Conservation (phyloP, 2,113 vertebrate genomes). For the Macaca nemestrina region DNA sequence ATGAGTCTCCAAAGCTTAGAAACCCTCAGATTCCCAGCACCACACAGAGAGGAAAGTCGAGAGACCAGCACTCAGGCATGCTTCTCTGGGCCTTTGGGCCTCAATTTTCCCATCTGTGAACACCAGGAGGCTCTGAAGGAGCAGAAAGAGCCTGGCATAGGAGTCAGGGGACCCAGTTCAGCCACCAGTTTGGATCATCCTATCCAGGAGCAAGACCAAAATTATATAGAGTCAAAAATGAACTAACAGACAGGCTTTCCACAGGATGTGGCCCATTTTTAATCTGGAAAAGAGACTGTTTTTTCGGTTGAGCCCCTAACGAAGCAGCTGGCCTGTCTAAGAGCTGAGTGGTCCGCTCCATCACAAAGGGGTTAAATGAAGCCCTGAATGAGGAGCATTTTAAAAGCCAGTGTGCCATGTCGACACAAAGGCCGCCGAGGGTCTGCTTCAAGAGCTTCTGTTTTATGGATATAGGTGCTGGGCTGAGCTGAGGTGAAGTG, state of each 20-base stretch:
- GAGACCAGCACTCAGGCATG: no score
- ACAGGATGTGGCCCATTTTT: not conserved
- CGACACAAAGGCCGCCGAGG: not conserved
- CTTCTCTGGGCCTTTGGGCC: not conserved
- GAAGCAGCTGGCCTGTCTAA: not conserved
- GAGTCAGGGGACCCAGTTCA: not conserved
- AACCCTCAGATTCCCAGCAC: not conserved
- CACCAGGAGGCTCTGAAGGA: not conserved
- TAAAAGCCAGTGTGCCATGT: not conserved
- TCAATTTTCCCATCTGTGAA: not conserved
- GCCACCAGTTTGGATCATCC: not conserved
- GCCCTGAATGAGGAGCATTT: not conserved
- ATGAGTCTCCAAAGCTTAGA: not conserved
- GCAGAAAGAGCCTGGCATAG: not conserved
- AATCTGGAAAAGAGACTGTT: not conserved
- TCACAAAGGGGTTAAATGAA: not conserved
- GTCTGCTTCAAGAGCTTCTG: not conserved
- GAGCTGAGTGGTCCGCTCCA: not conserved
- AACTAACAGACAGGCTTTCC: not conserved
- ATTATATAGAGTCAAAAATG: not conserved
- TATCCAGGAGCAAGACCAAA: not conserved
- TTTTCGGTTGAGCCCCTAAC: not conserved
- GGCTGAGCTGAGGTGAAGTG: not conserved
- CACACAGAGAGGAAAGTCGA: fast-evolving
- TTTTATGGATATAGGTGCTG: fast-evolving